phyloP scores from a whole-genome alignment of 2,888 invertebrate species.

The Junonia oenone region DNA sequence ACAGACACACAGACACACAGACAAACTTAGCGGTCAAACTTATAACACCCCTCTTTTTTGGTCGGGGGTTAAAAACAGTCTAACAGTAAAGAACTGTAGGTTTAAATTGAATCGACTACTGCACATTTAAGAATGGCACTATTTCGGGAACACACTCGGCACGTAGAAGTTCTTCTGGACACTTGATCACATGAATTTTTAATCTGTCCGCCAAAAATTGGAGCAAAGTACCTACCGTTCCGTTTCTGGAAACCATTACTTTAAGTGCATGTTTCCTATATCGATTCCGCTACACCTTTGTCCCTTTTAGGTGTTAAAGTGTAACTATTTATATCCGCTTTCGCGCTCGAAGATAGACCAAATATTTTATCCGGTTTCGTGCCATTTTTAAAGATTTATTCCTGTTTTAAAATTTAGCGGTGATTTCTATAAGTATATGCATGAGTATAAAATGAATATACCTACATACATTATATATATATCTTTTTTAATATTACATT shows the following conservation, averaged over 20 bases:
- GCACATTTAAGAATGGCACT: constrained; percentile 37
- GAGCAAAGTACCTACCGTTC: constrained; percentile 38
- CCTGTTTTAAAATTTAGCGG: neutral
- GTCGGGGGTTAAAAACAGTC: no score
- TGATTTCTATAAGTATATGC: no score
- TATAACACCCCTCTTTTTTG: no score
- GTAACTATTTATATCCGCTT: constrained; percentile 19
- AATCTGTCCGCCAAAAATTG: constrained; percentile 49
- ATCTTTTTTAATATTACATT: no score
- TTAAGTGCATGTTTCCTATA: constrained; percentile 51
- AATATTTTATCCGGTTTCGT: constrained; percentile 14
- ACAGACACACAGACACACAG: no score
- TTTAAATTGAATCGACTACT: constrained; percentile 39
- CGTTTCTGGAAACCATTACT: constrained; percentile 53
- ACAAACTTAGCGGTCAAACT: no score
- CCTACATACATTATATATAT: no score
- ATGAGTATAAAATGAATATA: no score
- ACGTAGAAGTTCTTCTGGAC: constrained; percentile 35
- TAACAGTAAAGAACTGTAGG: no score
- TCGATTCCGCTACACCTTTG: constrained; percentile 33
- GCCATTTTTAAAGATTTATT: neutral
- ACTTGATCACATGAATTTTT: constrained; percentile 57
- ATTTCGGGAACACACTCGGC: constrained; percentile 33
- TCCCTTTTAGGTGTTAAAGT: constrained; percentile 25
- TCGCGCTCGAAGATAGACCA: constrained; percentile 7